Base-by-base conservation (phyloP, 2,113 vertebrate species). In the Chionodraco myersi region DNA sequence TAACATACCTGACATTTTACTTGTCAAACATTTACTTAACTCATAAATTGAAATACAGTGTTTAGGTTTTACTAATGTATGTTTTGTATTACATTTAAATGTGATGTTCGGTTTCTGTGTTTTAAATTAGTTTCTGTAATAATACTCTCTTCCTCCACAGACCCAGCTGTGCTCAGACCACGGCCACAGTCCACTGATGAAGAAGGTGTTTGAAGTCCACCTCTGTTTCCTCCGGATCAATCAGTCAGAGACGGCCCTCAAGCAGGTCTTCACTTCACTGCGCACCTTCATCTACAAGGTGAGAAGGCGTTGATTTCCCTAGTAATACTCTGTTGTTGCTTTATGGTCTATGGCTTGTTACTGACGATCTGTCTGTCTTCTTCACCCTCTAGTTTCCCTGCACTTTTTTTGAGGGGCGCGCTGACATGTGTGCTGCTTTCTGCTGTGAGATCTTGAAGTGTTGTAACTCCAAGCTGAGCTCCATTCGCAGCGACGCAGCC, bases 361-460 rank as follows among this genome's bases (percentile, higher is more conserved):
- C 66, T 44, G 1, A 51, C 34, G 5, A 47, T 26, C 16, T 5
- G 10, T 61, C n/a, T 68, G 10, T 78, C 14, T 72, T 68, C 26
- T 57, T 77, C 26, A 3, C 26, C 71, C 51, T 59, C 23, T 80
- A 99, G 98, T 99, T 99, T 77, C 98, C 98, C 1, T 98, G 97
- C 18, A 96, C 97, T 0, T 99, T 99, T 93, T 99, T 98, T 11
- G 97, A 99, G 92, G 97, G 98, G 11, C 95, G 98, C 52, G 97
- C 98, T 0, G 98, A 99, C 90, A 99, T 99, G 98, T 99, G 98
- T 6, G 96, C 98, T 1, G 95, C 97, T 0, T 95, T 99, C 85
- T 99, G 98, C 94, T 99, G 98, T 1, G 98, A 99, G 95, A 97
- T 97, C 73, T 94, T 99, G 68, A 99, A 99, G 89, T 99, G 96